Evolutionary conservation across 1,140 invertebrate genomes (phyloP), one percentile per base, ranked within the genome.

Genomic region (Drusus annulatus): DNA sequence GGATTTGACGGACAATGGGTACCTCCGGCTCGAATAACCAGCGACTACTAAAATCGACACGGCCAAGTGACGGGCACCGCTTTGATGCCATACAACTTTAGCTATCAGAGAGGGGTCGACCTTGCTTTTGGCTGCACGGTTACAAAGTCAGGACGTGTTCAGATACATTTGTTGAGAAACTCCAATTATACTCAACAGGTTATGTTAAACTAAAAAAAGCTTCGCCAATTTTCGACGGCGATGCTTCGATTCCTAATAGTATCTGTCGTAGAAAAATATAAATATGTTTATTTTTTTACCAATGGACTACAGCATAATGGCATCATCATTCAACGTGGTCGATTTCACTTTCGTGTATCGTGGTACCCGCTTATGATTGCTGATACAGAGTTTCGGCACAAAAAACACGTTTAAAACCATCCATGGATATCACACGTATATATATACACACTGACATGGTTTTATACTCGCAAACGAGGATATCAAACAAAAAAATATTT

Each of bases 311-410:
- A 71, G 50, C 1, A 10, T n/a, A n/a, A 71, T 71, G 68, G 68
- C 50, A 25, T 71, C 68, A 71, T 71, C 68, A 71, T 0, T 52
- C 50, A 71, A 25, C 17, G 68, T 71, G 51, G 50, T 36, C 68
- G 68, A 71, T 71, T 71, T 71, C 68, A 71, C 68, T 71, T 71
- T 71, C 68, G 52, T n/a, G 65, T 71, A 65, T 65, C 15, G 68
- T 52, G 68, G 68, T 19, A 28, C 68, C 68, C 45, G 68, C 51
- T 52, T 71, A 71, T 45, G 36, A 45, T 45, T 45, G 8, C 36
- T 45, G 36, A 45, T 45, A 6, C 31, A 45, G 36, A 13, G 36
- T 45, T 45, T 45, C 13, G 36, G 36, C 36, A 45, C 36, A 45
- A 45, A 45, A 45, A 45, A 45, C 36, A 45, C 10, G 36, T 45